phyloP scores from a whole-genome alignment of 2,888 invertebrate genomes.

The Aspidiotus destructor region DNA sequence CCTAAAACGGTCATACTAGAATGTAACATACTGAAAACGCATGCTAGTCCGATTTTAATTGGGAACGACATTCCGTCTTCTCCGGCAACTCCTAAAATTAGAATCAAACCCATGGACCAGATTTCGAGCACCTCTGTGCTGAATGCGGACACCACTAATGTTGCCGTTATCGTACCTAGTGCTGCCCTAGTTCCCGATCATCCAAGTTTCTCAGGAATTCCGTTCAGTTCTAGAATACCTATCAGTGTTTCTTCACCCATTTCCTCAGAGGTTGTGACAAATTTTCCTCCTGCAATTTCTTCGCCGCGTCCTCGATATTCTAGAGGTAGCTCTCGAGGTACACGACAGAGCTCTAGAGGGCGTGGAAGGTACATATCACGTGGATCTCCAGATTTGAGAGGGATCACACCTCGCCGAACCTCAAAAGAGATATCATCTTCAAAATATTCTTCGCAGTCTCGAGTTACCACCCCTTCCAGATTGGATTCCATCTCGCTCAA shows the following conservation, averaged over 20 bases:
- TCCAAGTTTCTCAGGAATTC: neutral
- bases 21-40: neutral
- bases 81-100: neutral
- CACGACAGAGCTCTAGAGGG: neutral
- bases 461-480: neutral
- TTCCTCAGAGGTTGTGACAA: neutral
- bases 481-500: slow-evolving; percentile 1
- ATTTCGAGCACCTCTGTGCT: neutral
- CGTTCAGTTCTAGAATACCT: neutral
- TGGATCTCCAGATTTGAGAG: neutral
- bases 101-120: neutral
- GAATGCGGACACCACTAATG: neutral
- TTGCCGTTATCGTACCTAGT: neutral
- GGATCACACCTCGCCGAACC: too few relatives aligned
- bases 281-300: neutral
- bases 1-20: neutral
- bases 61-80: neutral
- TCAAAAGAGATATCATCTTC: too few relatives aligned
- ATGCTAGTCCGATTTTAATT: neutral
- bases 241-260: neutral
- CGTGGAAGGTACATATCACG: neutral
- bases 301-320: too few relatives aligned
- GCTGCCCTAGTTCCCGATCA: neutral
- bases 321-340: too few relatives aligned
- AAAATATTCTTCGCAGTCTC: neutral